A percentile compares a stretch with the other conserved stretches of the same genome.
Evolutionary conservation across 2,888 invertebrate genomes (phyloP).

Genomic region (Gnatocerus cornutus): DNA sequence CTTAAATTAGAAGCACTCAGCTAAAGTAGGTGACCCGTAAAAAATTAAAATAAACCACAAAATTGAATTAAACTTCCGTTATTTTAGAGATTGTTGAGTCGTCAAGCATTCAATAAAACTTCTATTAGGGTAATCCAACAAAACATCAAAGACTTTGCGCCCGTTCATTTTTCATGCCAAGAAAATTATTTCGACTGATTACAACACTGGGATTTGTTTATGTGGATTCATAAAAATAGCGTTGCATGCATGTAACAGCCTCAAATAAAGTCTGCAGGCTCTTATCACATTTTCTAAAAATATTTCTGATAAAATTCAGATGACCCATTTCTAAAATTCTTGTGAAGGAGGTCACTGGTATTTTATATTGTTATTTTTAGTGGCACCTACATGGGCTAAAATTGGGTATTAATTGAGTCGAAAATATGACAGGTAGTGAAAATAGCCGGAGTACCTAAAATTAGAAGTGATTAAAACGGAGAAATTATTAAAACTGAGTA

Average conservation of each 20-base stretch:
- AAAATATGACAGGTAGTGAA: not conserved
- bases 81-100: too few species aligned
- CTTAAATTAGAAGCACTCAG: not conserved
- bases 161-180: conserved; percentile 9
- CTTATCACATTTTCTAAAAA: not conserved
- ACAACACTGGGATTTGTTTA: conserved; percentile 10
- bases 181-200: conserved; percentile 13
- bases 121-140: too few species aligned
- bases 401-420: not conserved
- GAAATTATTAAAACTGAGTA: not conserved
- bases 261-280: not conserved
- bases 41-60: conserved; percentile 3
- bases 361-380: too few species aligned
- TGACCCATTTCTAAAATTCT: too few species aligned
- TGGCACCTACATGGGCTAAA: too few species aligned
- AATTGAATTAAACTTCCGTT: not conserved
- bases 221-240: conserved; percentile 1
- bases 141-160: not conserved
- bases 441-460: conserved; percentile 1
- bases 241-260: not conserved
- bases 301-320: too few species aligned
- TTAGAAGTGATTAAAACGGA: conserved; percentile 11
- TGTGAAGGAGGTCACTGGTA: too few species aligned
- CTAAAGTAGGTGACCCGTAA: conserved; percentile 4
- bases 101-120: too few species aligned